Evolutionary conservation across 2,888 invertebrate genomes (phyloP).

Genomic region (Apoda limacodes): DNA sequence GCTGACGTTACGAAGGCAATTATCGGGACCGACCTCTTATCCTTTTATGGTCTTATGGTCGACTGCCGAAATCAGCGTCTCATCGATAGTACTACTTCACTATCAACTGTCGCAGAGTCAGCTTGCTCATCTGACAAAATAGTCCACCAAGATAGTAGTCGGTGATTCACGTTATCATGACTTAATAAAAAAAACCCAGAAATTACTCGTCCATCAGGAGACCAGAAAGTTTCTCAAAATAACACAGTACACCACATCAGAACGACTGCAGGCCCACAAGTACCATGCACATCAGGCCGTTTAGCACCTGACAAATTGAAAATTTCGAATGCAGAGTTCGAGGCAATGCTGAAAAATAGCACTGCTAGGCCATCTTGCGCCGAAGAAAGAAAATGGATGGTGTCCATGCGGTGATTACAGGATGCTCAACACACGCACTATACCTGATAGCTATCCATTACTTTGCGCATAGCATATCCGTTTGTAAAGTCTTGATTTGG

Average conservation of each 20-base stretch:
- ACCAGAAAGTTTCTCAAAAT: no score
- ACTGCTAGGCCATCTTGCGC: conserved; percentile 1
- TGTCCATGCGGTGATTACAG: conserved; percentile 4
- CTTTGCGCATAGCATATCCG: conserved; percentile 18
- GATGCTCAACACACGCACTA: conserved; percentile 3
- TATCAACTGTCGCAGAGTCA: no score
- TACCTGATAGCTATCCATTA: conserved; percentile 5
- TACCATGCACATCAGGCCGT: neutral
- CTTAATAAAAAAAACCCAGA: no score
- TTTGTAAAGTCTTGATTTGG: conserved; percentile 2
- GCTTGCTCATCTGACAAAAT: no score
- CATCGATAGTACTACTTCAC: no score
- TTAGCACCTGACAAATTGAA: neutral
- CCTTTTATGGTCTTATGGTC: conserved; percentile 2
- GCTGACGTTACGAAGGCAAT: no score
- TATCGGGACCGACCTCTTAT: no score
- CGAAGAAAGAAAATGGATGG: conserved; percentile 1
- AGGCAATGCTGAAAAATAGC: conserved; percentile 26
- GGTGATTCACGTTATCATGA: no score
- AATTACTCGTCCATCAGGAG: no score
- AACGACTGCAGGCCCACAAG: no score
- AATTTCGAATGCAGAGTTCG: conserved; percentile 22
- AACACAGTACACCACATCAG: no score
- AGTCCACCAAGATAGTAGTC: neutral
- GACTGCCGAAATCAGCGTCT: no score